Conservation (phyloP, 2,113 vertebrate genomes). For the Sorex fumeus region DNA sequence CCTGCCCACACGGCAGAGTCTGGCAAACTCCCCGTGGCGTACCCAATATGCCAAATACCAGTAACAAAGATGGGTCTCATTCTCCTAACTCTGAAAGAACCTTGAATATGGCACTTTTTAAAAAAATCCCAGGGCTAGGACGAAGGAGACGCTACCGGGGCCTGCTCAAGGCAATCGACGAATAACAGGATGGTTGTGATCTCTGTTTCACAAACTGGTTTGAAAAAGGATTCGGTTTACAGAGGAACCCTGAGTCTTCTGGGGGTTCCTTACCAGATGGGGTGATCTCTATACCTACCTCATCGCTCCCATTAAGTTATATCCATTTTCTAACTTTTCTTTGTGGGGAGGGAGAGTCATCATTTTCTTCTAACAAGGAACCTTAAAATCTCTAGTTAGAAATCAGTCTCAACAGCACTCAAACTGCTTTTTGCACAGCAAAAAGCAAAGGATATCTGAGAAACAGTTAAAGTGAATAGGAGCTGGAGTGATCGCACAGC, state of each 20-base stretch:
- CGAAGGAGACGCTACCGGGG: no score
- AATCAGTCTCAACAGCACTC: neutral
- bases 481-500: no score
- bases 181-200: no score
- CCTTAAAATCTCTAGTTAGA: slow-evolving; percentile 28
- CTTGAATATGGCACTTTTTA: no score
- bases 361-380: slow-evolving; percentile 32
- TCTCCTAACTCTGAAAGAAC: no score
- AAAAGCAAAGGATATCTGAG: neutral
- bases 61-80: no score
- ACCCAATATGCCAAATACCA: no score
- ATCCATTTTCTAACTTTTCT: neutral
- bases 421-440: neutral
- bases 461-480: neutral
- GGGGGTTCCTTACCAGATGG: neutral
- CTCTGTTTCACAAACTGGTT: neutral
- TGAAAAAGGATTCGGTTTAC: neutral
- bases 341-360: neutral
- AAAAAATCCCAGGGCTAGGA: no score
- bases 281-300: neutral
- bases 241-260: neutral
- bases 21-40: no score
- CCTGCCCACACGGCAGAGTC: no score
- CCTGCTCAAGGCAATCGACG: no score
- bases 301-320: neutral